A percentile compares a stretch with the other conserved stretches of the same genome.
Conservation (phyloP, 2,888 invertebrate genomes). For the Lasioglossum oenotherae region DNA sequence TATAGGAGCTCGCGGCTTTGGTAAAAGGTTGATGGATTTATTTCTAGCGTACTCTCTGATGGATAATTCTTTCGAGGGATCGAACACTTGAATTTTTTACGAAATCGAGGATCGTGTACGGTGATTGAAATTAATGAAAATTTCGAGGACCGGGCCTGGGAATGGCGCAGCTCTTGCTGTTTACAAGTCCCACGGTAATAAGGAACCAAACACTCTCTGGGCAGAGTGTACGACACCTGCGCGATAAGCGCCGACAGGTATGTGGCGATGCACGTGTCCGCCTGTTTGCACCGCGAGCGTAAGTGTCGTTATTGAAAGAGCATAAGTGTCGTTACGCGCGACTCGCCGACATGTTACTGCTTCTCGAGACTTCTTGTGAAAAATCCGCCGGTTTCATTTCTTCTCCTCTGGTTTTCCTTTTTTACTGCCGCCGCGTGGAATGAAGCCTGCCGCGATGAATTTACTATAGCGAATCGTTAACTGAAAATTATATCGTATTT, state of each 20-base stretch:
- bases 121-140: conserved; percentile 3
- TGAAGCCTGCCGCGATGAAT: not conserved
- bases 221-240: conserved; percentile 62
- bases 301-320: conserved; percentile 29
- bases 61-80: too few relatives aligned
- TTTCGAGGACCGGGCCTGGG: not conserved
- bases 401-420: not conserved
- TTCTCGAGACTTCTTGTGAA: not conserved
- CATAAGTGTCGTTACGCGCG: conserved; percentile 30
- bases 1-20: not conserved
- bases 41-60: too few relatives aligned
- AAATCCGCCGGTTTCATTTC: conserved; percentile 1
- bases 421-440: not conserved
- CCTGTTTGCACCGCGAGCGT: conserved; percentile 24
- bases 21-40: not conserved
- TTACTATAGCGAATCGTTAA: not conserved
- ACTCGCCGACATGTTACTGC: conserved; percentile 9
- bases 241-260: conserved; percentile 53
- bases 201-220: conserved; percentile 27
- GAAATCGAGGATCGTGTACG: not conserved
- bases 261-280: conserved; percentile 39
- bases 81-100: too few relatives aligned
- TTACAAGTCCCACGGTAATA: conserved; percentile 54
- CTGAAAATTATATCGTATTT: not conserved
- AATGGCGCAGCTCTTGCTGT: not conserved